These are phyloP conservation scores for Lasioglossum calceatum DNA, from an alignment of 2,888 invertebrate genomes.

Conservation along the genomic window DNA sequence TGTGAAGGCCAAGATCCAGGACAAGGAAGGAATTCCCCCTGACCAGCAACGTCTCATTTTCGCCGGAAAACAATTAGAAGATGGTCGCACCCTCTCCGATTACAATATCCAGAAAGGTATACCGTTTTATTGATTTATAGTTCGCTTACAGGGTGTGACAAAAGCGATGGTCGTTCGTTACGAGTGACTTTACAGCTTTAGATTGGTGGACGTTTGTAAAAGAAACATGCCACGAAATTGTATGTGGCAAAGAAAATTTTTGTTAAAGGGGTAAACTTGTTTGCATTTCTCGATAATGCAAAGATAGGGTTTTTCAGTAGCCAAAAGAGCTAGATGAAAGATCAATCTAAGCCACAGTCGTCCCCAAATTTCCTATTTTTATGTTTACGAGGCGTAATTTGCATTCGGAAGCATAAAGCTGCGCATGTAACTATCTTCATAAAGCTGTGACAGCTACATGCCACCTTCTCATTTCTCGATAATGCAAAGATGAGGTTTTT, in stretches of 20 bases:
- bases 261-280: too few relatives aligned
- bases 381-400: too few relatives aligned
- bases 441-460: too few relatives aligned
- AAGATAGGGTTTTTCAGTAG: too few relatives aligned
- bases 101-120: conserved; percentile 94
- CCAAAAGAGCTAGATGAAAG: rapidly evolving
- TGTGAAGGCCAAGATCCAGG: conserved; percentile 97
- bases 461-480: too few relatives aligned
- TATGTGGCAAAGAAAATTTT: neutral
- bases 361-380: too few relatives aligned
- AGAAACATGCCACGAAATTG: too few relatives aligned
- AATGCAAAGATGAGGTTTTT: too few relatives aligned
- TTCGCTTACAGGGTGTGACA: neutral
- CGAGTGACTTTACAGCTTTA: neutral
- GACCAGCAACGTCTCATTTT: conserved; percentile 96
- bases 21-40: conserved; percentile 96
- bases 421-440: too few relatives aligned
- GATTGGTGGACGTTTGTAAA: neutral
- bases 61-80: conserved; percentile 97
- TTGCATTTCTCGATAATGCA: too few relatives aligned
- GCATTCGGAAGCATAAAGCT: too few relatives aligned
- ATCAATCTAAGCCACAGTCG: too few relatives aligned
- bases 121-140: neutral
- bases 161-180: neutral
- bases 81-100: conserved; percentile 96